Evolutionary conservation across 1,140 invertebrate genomes (phyloP).

Genomic region (Lucilia cuprina): DNA sequence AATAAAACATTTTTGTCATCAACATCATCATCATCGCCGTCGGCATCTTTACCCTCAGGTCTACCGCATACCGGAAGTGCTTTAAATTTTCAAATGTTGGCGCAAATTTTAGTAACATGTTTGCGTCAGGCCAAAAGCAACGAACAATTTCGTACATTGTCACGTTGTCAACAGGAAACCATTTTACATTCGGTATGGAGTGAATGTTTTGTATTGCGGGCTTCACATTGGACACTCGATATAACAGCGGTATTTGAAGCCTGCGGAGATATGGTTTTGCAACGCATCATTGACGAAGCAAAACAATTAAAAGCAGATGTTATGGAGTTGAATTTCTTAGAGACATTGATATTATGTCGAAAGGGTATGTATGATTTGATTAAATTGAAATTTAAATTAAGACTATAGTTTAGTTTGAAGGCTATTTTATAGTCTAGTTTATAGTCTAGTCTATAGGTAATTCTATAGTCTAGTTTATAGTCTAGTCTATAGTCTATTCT

Average conservation of each 20-base stretch:
- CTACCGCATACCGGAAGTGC: constrained; percentile 39
- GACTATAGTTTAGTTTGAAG: no score
- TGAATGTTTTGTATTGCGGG: constrained; percentile 67
- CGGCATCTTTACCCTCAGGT: neutral
- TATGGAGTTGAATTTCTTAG: constrained; percentile 69
- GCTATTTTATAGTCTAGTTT: no score
- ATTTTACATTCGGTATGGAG: constrained; percentile 68
- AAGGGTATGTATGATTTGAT: constrained; percentile 63
- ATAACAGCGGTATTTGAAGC: constrained; percentile 58
- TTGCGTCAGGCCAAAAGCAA: constrained; percentile 67
- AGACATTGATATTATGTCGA: constrained; percentile 71
- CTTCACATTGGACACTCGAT: constrained; percentile 70
- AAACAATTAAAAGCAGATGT: constrained; percentile 66
- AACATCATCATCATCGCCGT: neutral
- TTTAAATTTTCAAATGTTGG: constrained; percentile 64
- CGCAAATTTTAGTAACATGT: constrained; percentile 67
- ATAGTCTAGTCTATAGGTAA: no score
- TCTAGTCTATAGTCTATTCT: no score
- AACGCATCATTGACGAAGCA: constrained; percentile 51
- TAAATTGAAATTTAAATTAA: no score
- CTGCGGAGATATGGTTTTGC: constrained; percentile 54
- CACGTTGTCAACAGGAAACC: constrained; percentile 64
- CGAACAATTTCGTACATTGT: constrained; percentile 64
- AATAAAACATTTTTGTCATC: neutral
- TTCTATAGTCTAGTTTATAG: no score